Base-by-base conservation (phyloP, 2,888 invertebrate genomes). In the Drosophila infuscata region DNA sequence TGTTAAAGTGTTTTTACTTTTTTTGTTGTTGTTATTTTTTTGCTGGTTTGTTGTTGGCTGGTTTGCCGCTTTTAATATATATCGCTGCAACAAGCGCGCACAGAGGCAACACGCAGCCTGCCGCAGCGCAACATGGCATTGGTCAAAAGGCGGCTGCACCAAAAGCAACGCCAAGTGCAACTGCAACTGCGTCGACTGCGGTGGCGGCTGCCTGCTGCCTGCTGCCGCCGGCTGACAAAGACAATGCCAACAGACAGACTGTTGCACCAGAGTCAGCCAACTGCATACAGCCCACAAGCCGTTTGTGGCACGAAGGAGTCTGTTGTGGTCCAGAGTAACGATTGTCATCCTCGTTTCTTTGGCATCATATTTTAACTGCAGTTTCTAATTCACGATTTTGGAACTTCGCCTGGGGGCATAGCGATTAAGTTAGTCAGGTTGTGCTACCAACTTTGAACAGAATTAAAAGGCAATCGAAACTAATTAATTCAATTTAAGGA, bases 111-210 rank as follows among this genome's bases (percentile, higher is more conserved):
- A 76, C 67, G 73, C 79, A 70, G 54, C 64, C 65, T 56, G 58
- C 30, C 57, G 32, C 61, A 51, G 41, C 15, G 57, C 58, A 69
- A 67, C 74, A 72, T 66, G 71, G 68, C 71, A 70, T 73, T 79
- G 80, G 56, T 56, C 76, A 63, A 51, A 64, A 75, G 63, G 57
- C 78, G 79, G 78, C 74, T 41, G 69, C 70, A 70, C 38, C 70
- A 81, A 78, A 83, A 69, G 61, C 83, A 56, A 71, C 87, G 76
- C 86, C 83, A 83, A 83, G 82, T 83, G 83, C 83, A 83, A 77
- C 79, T 70, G 76, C 69, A 53, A 30, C 58, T 33, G 36, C 59
- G 15, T 43, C 53, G 25, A n/a, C 20, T 57, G 41, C n/a, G 32
- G 58, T 20, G 33, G 60, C 49, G 33, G n/a, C 38, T 29, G 17